Evolutionary conservation across 2,888 invertebrate genomes (phyloP).

Genomic region (Melinaea menophilus): DNA sequence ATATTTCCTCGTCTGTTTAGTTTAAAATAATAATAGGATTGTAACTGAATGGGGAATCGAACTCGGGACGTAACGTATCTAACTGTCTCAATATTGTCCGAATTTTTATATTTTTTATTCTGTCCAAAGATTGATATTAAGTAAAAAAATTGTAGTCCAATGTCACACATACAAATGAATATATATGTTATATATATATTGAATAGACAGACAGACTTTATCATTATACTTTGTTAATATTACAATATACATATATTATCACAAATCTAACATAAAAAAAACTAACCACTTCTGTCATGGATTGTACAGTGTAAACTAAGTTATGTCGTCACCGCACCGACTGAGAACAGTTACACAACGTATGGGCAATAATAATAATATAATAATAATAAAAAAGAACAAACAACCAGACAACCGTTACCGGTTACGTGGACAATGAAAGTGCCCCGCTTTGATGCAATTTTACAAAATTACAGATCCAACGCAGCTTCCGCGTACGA

Average conservation of each 20-base stretch:
- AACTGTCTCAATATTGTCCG: no score
- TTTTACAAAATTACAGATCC: constrained; percentile 34
- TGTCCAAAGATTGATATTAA: no score
- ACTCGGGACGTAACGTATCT: no score
- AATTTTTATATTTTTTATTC: no score
- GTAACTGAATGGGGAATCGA: no score
- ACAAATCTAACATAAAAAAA: constrained; percentile 14
- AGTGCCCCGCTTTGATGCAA: constrained; percentile 35
- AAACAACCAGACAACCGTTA: constrained; percentile 14
- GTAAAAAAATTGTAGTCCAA: no score
- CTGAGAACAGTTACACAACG: constrained; percentile 34
- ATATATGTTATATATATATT: no score
- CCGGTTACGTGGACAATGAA: constrained; percentile 39
- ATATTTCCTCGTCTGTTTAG: no score
- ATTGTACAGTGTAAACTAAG: constrained; percentile 16
- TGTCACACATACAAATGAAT: no score
- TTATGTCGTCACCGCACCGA: constrained; percentile 33
- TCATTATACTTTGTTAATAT: no score
- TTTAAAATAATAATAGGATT: no score
- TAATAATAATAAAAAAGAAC: constrained; percentile 19
- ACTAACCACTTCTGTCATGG: constrained; percentile 7
- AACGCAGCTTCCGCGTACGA: constrained; percentile 32
- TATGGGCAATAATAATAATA: constrained; percentile 31
- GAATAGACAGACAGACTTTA: no score
- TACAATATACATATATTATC: not conserved